These are phyloP conservation scores for Camponotus fellah DNA, from an alignment of 2,888 invertebrate species.

Conservation along the genomic window DNA sequence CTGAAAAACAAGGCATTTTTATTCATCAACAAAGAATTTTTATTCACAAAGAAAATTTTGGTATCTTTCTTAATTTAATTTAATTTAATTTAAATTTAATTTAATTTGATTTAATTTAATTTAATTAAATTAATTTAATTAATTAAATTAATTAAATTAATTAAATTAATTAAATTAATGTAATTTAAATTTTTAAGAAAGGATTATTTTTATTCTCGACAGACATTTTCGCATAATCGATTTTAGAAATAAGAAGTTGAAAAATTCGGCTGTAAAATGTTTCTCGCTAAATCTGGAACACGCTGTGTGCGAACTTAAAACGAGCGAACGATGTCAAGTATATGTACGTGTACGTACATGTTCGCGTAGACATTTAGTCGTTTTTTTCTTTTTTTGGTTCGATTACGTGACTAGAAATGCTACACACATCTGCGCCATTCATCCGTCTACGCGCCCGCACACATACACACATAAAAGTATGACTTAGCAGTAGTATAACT, in stretches of 20 bases:
- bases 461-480: slow-evolving; percentile 68
- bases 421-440: slow-evolving; percentile 72
- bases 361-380: slow-evolving; percentile 58
- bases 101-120: neutral
- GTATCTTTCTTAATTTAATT: neutral
- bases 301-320: slow-evolving; percentile 16
- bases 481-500: slow-evolving; percentile 80
- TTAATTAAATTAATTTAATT: neutral
- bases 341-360: slow-evolving; percentile 61
- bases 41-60: neutral
- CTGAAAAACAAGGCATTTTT: neutral
- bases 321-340: slow-evolving; percentile 35
- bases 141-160: no score
- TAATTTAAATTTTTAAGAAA: neutral
- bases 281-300: slow-evolving; percentile 26
- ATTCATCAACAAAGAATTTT: neutral
- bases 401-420: slow-evolving; percentile 85
- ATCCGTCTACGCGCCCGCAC: slow-evolving; percentile 41
- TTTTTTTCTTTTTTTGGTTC: slow-evolving; percentile 63
- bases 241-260: neutral
- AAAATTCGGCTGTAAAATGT: slow-evolving; percentile 14
- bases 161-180: no score
- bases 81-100: no score
- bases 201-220: neutral
- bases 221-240: neutral